phyloP scores from a whole-genome alignment of 2,888 invertebrate species.

The Melanargia galathea region DNA sequence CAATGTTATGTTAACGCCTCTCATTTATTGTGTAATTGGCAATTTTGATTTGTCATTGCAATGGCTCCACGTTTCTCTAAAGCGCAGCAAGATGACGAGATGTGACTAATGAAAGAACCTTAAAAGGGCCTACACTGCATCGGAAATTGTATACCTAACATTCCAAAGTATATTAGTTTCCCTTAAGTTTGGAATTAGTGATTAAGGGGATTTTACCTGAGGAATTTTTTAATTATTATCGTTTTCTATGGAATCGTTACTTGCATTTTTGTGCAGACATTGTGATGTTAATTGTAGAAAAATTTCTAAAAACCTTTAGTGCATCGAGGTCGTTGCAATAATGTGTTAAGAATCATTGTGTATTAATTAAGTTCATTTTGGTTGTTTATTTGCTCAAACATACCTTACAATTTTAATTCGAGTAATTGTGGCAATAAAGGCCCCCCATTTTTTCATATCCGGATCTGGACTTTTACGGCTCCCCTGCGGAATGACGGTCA shows the following conservation, averaged over 20 bases:
- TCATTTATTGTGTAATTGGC: constrained; percentile 11
- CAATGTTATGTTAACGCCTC: constrained; percentile 17
- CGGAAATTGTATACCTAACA: constrained; percentile 25
- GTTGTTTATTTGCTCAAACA: not conserved
- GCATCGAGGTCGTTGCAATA: no score
- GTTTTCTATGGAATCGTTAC: constrained; percentile 11
- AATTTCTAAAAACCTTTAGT: no score
- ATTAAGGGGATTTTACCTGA: constrained; percentile 23
- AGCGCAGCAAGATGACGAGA: constrained; percentile 28
- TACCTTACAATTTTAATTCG: constrained; percentile 19
- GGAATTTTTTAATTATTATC: constrained; percentile 14
- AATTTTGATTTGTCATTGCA: constrained; percentile 22
- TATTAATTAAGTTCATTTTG: not conserved
- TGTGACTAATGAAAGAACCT: constrained; percentile 20
- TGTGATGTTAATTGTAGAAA: not conserved
- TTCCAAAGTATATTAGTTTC: constrained; percentile 28
- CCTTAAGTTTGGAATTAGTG: constrained; percentile 23
- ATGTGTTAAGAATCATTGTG: no score
- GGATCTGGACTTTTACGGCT: constrained; percentile 16
- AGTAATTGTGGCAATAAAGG: constrained; percentile 25
- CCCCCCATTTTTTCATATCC: constrained; percentile 27
- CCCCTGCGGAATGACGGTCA: constrained; percentile 29
- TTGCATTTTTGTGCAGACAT: constrained; percentile 4
- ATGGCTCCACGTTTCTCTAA: constrained; percentile 23
- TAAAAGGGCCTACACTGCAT: constrained; percentile 30